phyloP scores from a whole-genome alignment of 2,113 vertebrate species.

The Serinus canaria region DNA sequence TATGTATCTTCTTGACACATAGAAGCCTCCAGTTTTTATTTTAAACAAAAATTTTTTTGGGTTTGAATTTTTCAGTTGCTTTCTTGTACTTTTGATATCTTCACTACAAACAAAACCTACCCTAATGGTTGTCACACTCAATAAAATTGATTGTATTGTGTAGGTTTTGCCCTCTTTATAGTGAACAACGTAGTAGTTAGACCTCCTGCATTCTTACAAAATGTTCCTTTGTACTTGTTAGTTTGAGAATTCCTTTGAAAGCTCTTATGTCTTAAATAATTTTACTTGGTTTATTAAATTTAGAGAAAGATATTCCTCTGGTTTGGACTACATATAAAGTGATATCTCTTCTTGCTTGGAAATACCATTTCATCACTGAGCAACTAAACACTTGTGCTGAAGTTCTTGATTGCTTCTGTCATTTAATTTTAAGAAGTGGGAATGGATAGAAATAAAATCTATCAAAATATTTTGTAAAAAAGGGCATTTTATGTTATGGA shows the following conservation, averaged over 20 bases:
- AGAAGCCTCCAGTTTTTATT: background rate
- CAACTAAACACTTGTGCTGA: background rate
- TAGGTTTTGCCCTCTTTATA: background rate
- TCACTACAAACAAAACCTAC: background rate
- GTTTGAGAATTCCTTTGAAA: background rate
- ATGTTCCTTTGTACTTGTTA: background rate
- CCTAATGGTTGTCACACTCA: background rate
- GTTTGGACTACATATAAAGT: background rate
- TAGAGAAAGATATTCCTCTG: background rate
- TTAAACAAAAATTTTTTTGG: background rate
- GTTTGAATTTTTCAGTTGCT: background rate
- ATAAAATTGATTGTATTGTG: background rate
- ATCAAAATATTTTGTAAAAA: background rate
- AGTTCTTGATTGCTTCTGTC: background rate
- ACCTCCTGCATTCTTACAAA: background rate
- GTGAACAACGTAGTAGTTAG: background rate
- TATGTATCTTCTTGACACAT: background rate
- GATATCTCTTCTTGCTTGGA: background rate
- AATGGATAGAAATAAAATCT: background rate
- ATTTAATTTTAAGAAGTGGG: background rate
- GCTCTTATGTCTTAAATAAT: background rate
- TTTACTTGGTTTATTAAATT: constrained; percentile 14
- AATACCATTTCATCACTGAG: background rate
- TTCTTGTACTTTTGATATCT: background rate
- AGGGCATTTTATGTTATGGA: rapidly evolving